Percentiles rank a stretch among this genome's conserved stretches.
Conservation (phyloP, 2,113 vertebrate species). For the Gymnarchus niloticus region DNA sequence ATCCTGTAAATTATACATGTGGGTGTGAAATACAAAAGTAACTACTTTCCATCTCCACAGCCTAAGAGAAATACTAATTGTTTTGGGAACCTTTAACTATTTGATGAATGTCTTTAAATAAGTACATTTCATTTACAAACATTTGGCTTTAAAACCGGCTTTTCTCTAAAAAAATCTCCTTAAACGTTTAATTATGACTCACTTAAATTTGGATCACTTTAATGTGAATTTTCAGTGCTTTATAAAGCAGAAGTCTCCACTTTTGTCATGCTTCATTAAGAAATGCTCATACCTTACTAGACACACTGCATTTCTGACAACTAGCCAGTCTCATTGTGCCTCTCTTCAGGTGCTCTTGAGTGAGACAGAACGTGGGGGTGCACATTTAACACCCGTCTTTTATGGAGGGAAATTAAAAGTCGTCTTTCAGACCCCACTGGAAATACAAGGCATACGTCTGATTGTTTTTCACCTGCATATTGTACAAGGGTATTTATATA, state of each 20-base stretch:
- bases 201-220: conserved; percentile 45
- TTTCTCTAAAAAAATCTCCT: conserved; percentile 25
- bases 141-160: conserved; percentile 46
- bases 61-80: background rate
- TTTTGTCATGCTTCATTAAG: conserved; percentile 35
- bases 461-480: background rate
- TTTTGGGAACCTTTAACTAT: background rate
- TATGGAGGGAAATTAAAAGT: background rate
- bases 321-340: background rate
- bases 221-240: conserved; percentile 46
- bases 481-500: background rate
- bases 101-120: background rate
- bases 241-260: conserved; percentile 42
- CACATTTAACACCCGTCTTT: background rate
- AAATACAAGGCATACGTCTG: background rate
- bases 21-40: background rate
- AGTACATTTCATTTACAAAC: conserved; percentile 31
- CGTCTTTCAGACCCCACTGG: background rate
- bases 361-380: background rate
- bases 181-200: background rate
- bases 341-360: background rate
- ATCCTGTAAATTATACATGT: background rate
- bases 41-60: background rate
- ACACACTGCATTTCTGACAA: conserved; percentile 48
- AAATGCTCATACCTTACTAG: background rate